Base-by-base conservation (phyloP, 1,140 invertebrate species). In the Pogonomyrmex barbatus region DNA sequence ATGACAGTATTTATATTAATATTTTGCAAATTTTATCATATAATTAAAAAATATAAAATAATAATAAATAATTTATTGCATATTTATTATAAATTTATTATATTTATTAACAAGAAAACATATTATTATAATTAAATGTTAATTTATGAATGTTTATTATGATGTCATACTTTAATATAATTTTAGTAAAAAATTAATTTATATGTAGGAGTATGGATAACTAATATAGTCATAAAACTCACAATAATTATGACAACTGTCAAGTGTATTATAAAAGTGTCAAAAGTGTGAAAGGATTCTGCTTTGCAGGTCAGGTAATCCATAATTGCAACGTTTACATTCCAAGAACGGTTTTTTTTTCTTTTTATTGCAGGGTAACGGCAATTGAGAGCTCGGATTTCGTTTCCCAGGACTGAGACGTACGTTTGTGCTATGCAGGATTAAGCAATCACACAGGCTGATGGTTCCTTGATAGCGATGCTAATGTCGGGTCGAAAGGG, bases 381-480 rank as follows among this genome's bases (percentile, higher is more conserved):
- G 73, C 70, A 83, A 88, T 78, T 65, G 88, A 82, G 77, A 88
- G 82, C 86, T 87, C 76, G 87, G 83, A 85, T 87, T 88, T 89
- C 77, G 60, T 91, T 91, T 92, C 90, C 89, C 88, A 88, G 79
- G 90, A 90, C 76, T 68, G 81, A 47, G 62, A 54, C 24, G 39
- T 14, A 45, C 60, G 60, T 54, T 65, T 45, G 62, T 79, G n/a
- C 62, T 54, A 87, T 88, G 87, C 87, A 92, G 91, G 91, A 93
- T 94, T 93, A 93, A 93, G 93, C 92, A 93, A 93, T 93, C 92
- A 92, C 88, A 91, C 86, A 65, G 88, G 84, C 90, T 91, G 93
- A 93, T 94, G 93, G 90, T 89, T 84, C 87, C 88, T 93, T 91
- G 93, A 94, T 94, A 94, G 92, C 89, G 90, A 93, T 93, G 93